Evolutionary conservation across 2,888 invertebrate species (phyloP).

Genomic region (Andrena chrysosceles): DNA sequence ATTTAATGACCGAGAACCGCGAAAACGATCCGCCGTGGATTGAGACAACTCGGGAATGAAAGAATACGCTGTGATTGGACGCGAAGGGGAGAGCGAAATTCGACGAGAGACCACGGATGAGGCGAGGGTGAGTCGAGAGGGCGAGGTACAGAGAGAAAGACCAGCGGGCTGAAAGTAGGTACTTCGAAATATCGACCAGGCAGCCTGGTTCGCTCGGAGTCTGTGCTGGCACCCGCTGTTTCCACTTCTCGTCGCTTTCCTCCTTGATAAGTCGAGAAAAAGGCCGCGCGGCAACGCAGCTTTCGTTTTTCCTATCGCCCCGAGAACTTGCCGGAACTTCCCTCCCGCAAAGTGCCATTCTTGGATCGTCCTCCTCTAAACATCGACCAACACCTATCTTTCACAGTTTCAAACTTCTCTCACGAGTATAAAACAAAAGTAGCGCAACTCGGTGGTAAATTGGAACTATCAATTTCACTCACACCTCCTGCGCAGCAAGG

Average conservation of each 20-base stretch:
- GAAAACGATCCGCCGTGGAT: slow-evolving; percentile 19
- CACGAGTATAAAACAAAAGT: not conserved
- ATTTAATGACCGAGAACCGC: not conserved
- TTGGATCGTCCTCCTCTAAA: not conserved
- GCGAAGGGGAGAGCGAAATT: slow-evolving; percentile 52
- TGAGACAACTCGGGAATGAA: not conserved
- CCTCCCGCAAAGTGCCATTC: not conserved
- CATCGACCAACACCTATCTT: too few relatives aligned
- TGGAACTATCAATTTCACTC: not conserved
- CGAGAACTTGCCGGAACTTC: slow-evolving; percentile 29
- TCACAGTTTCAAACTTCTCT: not conserved
- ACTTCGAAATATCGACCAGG: slow-evolving; percentile 82
- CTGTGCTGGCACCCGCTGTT: slow-evolving; percentile 75
- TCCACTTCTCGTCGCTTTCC: slow-evolving; percentile 75
- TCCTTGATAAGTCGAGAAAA: slow-evolving; percentile 68
- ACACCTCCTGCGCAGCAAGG: not conserved
- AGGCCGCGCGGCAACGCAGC: slow-evolving; percentile 65
- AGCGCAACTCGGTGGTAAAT: not conserved
- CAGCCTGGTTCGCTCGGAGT: slow-evolving; percentile 76
- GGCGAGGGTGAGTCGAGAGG: slow-evolving; percentile 58
- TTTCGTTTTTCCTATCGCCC: slow-evolving; percentile 12
- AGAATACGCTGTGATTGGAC: slow-evolving; percentile 51
- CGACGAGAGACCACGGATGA: slow-evolving; percentile 54
- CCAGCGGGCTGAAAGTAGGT: slow-evolving; percentile 79
- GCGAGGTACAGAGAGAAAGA: slow-evolving; percentile 50